Base-by-base conservation (phyloP, 2,113 vertebrate species). In the Onychorhynchus coronatus region DNA sequence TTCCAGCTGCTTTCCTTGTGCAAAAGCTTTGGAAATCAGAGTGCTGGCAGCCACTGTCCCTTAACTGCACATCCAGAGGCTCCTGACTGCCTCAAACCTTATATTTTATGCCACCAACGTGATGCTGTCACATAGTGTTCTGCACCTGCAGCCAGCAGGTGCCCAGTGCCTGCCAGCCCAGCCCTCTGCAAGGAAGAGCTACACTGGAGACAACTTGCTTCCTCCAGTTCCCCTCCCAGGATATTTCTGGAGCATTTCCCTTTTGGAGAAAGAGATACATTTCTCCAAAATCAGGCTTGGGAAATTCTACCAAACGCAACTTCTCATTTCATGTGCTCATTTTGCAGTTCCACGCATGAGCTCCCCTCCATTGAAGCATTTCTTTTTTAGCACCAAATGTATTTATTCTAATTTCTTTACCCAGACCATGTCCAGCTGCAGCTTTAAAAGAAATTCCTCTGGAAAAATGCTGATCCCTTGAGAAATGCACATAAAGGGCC, bases 301-400 rank as follows among this genome's bases (percentile, higher is more conserved):
- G 24, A 53, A 63, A 41, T 81, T 88, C 78, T 30, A 41, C 18
- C 14, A n/a, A 65, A 46, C 35, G 25, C 41, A 65, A 66, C 7
- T 6, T 44, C 24, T 30, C n/a, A 8, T 62, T 79, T 65, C 47
- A 10, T 14, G n/a, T 62, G 49, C 20, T 15, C 25, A 41, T 56
- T 75, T 58, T 2, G 2, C 46, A 37, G 33, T 25, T 61, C 61
- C 31, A 41, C 3, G 8, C 47, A 14, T 1, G 1, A 24, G 33
- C 5, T 89, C 30, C 42, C 16, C 33, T 70, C 27, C 31, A 13
- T 37, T 23, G 61, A 47, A 55, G 5, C 3, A 4, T 9, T 75
- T 86, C n/a, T 30, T 37, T 2, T 30, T 75, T 12, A 37, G 31
- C 17, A 52, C 11, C 5, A 0, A 5, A 11, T 4, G 4, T 6